Conservation (phyloP, 2,797 vertebrate genomes). For the Ceyx erithaca region DNA sequence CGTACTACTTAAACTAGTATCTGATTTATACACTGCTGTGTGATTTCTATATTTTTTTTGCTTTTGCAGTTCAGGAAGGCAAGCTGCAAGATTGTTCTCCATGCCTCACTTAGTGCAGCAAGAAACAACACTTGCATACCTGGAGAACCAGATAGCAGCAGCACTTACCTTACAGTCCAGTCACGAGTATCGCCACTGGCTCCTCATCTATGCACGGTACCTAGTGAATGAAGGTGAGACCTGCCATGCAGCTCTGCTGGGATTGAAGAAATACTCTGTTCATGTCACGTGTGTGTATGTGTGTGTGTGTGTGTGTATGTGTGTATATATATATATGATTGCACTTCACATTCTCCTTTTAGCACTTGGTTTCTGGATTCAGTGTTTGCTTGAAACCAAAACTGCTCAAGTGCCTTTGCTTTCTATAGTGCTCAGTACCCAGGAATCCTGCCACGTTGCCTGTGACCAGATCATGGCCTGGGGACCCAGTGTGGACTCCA, state of each 20-base stretch:
- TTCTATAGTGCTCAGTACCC: neutral
- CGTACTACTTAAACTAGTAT: neutral
- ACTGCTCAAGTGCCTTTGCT: neutral
- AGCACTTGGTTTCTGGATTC: neutral
- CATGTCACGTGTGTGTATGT: too few species aligned
- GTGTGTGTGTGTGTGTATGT: too few species aligned
- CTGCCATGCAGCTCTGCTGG: neutral
- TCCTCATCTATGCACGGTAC: slow-evolving; percentile 95
- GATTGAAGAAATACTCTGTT: neutral
- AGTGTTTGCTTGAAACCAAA: neutral
- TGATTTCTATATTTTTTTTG: neutral
- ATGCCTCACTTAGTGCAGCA: slow-evolving; percentile 94
- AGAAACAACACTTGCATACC: slow-evolving; percentile 92
- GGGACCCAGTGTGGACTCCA: neutral
- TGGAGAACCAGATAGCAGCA: slow-evolving; percentile 94
- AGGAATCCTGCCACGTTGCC: neutral
- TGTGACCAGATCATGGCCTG: neutral
- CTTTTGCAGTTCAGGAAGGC: slow-evolving; percentile 88
- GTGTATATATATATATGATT: neutral
- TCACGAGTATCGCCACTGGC: slow-evolving; percentile 94
- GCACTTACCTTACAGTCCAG: slow-evolving; percentile 90
- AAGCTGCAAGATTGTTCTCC: slow-evolving; percentile 93
- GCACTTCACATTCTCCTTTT: neutral
- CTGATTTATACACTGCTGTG: neutral
- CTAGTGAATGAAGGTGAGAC: slow-evolving; percentile 95